phyloP scores from a whole-genome alignment of 1,140 invertebrate species.

The Sycophila sp. region DNA sequence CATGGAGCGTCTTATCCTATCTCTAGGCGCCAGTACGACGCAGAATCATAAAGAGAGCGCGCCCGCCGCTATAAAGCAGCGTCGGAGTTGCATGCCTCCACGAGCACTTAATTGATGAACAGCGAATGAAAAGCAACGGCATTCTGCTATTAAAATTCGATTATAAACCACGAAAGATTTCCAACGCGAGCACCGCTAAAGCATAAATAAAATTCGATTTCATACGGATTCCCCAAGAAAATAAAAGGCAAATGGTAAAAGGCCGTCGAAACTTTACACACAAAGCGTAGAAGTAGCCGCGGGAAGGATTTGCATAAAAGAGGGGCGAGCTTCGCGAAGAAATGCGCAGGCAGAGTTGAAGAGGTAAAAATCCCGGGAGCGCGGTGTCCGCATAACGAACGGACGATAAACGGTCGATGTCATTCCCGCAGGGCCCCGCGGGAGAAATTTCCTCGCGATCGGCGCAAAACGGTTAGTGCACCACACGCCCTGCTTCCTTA shows the following conservation, averaged over 20 bases:
- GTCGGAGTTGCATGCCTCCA: slow-evolving; percentile 58
- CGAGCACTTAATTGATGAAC: slow-evolving; percentile 62
- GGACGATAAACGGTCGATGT: background rate
- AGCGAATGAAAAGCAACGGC: background rate
- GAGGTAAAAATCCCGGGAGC: no score
- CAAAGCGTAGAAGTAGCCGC: no score
- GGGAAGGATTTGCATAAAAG: no score
- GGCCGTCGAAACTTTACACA: no score
- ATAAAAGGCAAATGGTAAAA: no score
- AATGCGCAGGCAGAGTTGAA: no score
- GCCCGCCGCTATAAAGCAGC: slow-evolving; percentile 43
- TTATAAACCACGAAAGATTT: background rate
- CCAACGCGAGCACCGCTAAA: no score
- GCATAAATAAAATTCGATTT: no score
- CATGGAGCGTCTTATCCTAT: background rate
- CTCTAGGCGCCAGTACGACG: background rate
- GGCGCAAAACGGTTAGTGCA: slow-evolving; percentile 1
- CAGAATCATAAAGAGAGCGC: slow-evolving; percentile 4
- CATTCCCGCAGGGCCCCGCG: background rate
- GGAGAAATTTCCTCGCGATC: slow-evolving; percentile 2
- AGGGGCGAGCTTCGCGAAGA: no score
- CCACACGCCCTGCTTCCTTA: slow-evolving; percentile 11
- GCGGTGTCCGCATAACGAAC: background rate
- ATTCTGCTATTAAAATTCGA: background rate
- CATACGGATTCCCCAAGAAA: no score